These are phyloP conservation scores for Spilosoma lubricipeda DNA, from an alignment of 2,888 invertebrate species.

Conservation along the genomic window DNA sequence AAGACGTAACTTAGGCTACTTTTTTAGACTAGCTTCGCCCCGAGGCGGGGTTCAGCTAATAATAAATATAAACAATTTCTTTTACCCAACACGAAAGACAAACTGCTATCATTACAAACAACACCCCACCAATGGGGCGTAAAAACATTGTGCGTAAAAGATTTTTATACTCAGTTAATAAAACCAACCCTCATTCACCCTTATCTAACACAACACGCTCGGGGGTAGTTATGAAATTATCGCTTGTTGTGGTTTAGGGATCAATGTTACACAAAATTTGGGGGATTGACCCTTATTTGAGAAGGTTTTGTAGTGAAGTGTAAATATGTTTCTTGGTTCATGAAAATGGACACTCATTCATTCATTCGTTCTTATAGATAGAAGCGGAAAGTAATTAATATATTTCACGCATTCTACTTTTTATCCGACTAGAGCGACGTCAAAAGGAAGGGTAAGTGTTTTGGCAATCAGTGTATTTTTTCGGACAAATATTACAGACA, in stretches of 20 bases:
- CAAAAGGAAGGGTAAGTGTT: too few species aligned
- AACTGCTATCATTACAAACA: conserved; percentile 21
- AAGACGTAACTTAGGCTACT: too few species aligned
- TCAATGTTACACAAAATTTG: conserved; percentile 28
- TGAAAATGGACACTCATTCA: background rate
- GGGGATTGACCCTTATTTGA: background rate
- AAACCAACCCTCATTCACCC: conserved; percentile 21
- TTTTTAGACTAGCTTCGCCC: too few species aligned
- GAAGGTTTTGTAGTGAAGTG: conserved; percentile 5
- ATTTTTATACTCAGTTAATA: conserved; percentile 24
- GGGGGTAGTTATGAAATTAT: conserved; percentile 47
- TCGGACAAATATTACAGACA: too few species aligned
- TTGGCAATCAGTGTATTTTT: too few species aligned
- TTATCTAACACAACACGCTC: conserved; percentile 37
- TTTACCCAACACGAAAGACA: conserved; percentile 5
- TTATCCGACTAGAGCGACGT: too few species aligned
- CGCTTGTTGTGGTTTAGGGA: conserved; percentile 28
- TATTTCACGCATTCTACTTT: background rate
- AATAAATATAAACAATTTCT: background rate
- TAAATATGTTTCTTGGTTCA: background rate
- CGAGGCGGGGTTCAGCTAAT: background rate
- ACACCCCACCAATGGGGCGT: conserved; percentile 13
- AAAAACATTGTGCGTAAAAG: conserved; percentile 18
- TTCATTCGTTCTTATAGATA: background rate
- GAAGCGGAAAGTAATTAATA: background rate